Evolutionary conservation across 2,797 vertebrate genomes (phyloP).

Genomic region (Paedocypris micromegethes): DNA sequence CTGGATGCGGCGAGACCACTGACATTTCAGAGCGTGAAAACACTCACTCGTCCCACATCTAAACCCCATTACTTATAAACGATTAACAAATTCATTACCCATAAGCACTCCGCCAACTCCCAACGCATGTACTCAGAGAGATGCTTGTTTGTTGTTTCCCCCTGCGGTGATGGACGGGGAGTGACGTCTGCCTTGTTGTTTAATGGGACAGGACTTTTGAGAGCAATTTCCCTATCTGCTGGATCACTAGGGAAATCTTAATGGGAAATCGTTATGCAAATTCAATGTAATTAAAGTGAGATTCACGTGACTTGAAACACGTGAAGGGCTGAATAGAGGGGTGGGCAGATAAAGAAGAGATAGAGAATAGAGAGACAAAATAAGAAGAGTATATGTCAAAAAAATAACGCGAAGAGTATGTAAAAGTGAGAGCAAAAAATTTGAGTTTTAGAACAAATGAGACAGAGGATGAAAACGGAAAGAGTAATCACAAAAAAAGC

Average conservation of each 20-base stretch:
- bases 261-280: conserved; percentile 67
- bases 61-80: conserved; percentile 16
- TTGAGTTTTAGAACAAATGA: too few relatives aligned
- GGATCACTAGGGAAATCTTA: conserved; percentile 57
- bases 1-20: background rate
- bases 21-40: conserved; percentile 25
- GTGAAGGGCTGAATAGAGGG: too few relatives aligned
- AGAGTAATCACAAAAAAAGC: too few relatives aligned
- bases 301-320: conserved; percentile 46
- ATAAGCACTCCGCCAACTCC: conserved; percentile 30
- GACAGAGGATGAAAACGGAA: too few relatives aligned
- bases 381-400: too few relatives aligned
- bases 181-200: conserved; percentile 37
- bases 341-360: too few relatives aligned
- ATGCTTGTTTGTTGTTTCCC: background rate
- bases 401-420: too few relatives aligned
- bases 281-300: conserved; percentile 65
- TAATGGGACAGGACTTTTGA: conserved; percentile 33
- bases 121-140: conserved; percentile 3
- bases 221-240: conserved; percentile 46
- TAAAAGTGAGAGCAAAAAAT: too few relatives aligned
- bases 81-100: conserved; percentile 45
- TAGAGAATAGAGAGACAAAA: too few relatives aligned
- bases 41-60: background rate
- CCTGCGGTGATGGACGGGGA: conserved; percentile 18